Percentiles rank a stretch among this genome's conserved stretches.
Conservation (phyloP, 2,113 vertebrate species). For the Camelus bactrianus region DNA sequence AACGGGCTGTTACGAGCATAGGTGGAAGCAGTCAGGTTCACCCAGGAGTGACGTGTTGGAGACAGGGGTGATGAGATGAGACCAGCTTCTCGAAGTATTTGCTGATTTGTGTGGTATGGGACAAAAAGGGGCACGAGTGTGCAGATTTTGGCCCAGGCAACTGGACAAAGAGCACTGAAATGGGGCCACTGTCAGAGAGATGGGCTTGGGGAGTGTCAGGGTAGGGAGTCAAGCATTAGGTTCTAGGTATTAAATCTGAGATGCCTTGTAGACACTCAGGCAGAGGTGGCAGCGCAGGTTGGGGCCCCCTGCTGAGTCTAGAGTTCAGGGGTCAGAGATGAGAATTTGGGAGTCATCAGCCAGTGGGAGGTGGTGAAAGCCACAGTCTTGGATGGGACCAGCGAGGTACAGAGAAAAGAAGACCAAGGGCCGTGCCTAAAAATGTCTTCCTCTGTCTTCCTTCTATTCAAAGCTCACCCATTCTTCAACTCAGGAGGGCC, state of each 20-base stretch:
- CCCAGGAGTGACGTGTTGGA: background rate
- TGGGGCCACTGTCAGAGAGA: background rate
- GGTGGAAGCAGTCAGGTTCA: background rate
- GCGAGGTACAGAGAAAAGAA: background rate
- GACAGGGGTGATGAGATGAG: background rate
- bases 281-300: background rate
- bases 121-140: background rate
- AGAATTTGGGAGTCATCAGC: background rate
- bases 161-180: background rate
- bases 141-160: background rate
- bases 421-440: background rate
- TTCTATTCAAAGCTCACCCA: background rate
- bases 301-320: background rate
- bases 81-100: background rate
- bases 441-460: background rate
- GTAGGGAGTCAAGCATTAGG: background rate
- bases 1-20: background rate
- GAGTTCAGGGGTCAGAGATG: background rate
- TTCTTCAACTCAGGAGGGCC: background rate
- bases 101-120: rapidly evolving
- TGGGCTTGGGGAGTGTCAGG: background rate
- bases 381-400: background rate
- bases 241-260: background rate
- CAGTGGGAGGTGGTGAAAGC: background rate
- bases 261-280: no score